Base-by-base conservation (phyloP, 2,797 vertebrate genomes). In the Poeciliopsis turneri region DNA sequence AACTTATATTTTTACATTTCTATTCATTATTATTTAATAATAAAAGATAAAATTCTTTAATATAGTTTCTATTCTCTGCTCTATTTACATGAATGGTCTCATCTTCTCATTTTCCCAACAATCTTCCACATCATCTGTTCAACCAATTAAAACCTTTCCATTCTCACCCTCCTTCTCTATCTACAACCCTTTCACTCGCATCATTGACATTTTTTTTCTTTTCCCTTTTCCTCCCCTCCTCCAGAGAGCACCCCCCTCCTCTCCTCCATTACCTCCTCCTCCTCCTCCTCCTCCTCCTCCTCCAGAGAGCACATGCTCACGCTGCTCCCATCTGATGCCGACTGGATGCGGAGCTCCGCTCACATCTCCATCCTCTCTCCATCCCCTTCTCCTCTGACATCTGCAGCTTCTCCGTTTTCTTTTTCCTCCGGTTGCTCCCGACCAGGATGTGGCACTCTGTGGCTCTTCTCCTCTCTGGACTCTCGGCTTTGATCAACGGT, bases 401-500 rank as follows among this genome's bases (percentile, higher is more conserved):
- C 87, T 77, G 61, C 78, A 81, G 86, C 87, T 61, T 84, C 75
- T 90, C 85, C 83, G 84, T 78, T 77, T 82, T 80, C 82, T 79
- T 84, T 86, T 81, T 79, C 57, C 81, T 88, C 87, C 79, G 59
- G 73, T 86, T 88, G 82, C 80, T 88, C 82, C 78, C 45, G 89
- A 88, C 83, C 93, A 95, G 92, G 92, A 96, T 96, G 96, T 96
- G 95, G 95, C 88, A 91, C 90, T 94, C 95, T 80, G 87, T 89
- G 86, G 93, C 90, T 93, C 91, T 96, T 85, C 92, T 95, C 81
- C 91, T 96, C 78, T 94, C 91, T 89, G 94, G 93, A 92, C 92
- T 95, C 87, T 95, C 82, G 33, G 94, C 95, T 91, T 84, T 96
- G 92, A 93, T 96, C 83, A 95, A 95, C 76, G 96, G 96, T 96